Percentiles rank a stretch among this genome's conserved stretches.
phyloP scores from a whole-genome alignment of 2,797 vertebrate genomes.

The Protosalanx chinensis region DNA sequence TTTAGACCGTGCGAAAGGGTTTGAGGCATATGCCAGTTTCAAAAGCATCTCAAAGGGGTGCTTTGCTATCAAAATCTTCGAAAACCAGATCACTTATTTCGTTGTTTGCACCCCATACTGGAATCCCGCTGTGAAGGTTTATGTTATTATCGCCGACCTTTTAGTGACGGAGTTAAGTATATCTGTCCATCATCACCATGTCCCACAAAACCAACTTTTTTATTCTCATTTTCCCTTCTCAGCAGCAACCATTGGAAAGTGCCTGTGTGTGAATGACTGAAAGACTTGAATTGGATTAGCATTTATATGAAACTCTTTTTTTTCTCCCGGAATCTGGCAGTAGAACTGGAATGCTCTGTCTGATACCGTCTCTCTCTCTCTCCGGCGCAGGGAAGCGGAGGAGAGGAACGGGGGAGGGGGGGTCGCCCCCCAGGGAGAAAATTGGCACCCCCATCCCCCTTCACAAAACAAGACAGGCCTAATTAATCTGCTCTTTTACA shows the following conservation, averaged over 20 bases:
- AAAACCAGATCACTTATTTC: too few relatives aligned
- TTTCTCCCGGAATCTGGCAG: conserved; percentile 5
- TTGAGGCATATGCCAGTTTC: too few relatives aligned
- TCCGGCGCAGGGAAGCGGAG: too few relatives aligned
- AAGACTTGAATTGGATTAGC: conserved; percentile 32
- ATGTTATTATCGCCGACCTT: not conserved
- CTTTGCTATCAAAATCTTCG: too few relatives aligned
- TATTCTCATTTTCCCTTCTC: conserved; percentile 11
- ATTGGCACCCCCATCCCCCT: conserved; percentile 17
- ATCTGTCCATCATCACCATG: conserved; percentile 14
- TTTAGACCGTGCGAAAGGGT: not conserved
- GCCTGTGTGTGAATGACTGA: conserved; percentile 21
- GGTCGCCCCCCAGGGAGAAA: conserved; percentile 15
- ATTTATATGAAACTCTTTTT: conserved; percentile 27
- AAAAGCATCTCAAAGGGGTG: too few relatives aligned
- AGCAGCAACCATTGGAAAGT: conserved; percentile 9
- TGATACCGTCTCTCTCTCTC: not conserved
- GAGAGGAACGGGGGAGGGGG: not conserved
- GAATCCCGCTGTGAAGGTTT: too few relatives aligned
- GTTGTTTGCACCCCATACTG: too few relatives aligned
- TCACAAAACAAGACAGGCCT: conserved; percentile 19
- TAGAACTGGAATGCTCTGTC: not conserved
- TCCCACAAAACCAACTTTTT: conserved; percentile 23
- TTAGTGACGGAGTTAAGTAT: not conserved
- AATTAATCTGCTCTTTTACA: conserved; percentile 14